Evolutionary conservation across 2,888 invertebrate genomes (phyloP).

Genomic region (Lithophane leautieri): DNA sequence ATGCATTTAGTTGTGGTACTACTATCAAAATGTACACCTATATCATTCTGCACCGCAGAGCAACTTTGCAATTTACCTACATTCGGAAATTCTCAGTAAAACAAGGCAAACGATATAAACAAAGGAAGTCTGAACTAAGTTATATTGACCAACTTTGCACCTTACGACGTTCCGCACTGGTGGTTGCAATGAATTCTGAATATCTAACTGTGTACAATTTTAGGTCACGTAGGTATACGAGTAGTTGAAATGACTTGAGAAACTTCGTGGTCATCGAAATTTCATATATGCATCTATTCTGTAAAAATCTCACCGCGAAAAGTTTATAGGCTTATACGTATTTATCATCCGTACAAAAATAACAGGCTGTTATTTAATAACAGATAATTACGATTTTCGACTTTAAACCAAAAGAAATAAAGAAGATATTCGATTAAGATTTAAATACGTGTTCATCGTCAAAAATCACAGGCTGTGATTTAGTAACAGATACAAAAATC

Average conservation of each 20-base stretch:
- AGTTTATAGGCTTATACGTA: too few relatives aligned
- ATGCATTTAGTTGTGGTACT: slow-evolving; percentile 52
- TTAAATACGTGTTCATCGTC: too few relatives aligned
- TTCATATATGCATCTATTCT: not conserved
- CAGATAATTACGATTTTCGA: too few relatives aligned
- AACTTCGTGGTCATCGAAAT: slow-evolving; percentile 13
- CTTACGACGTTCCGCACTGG: slow-evolving; percentile 63
- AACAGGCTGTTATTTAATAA: too few relatives aligned
- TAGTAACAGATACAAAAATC: too few relatives aligned
- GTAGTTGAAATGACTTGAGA: slow-evolving; percentile 41
- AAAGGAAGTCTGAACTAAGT: slow-evolving; percentile 74
- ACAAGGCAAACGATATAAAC: slow-evolving; percentile 74
- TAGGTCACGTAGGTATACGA: slow-evolving; percentile 56
- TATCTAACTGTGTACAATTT: slow-evolving; percentile 66
- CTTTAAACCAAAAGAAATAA: too few relatives aligned
- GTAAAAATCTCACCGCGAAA: too few relatives aligned
- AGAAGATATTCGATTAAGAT: too few relatives aligned
- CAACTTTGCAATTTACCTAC: slow-evolving; percentile 70
- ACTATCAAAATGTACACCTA: slow-evolving; percentile 56
- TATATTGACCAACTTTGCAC: slow-evolving; percentile 77
- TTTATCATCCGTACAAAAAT: too few relatives aligned
- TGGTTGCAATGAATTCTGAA: slow-evolving; percentile 68
- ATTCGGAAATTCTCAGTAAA: slow-evolving; percentile 71
- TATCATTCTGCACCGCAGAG: slow-evolving; percentile 57
- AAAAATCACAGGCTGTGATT: too few relatives aligned